Evolutionary conservation across 53 echinoderm and acorn worm species (phyloP).

Genomic region (Patiria pectinifera): DNA sequence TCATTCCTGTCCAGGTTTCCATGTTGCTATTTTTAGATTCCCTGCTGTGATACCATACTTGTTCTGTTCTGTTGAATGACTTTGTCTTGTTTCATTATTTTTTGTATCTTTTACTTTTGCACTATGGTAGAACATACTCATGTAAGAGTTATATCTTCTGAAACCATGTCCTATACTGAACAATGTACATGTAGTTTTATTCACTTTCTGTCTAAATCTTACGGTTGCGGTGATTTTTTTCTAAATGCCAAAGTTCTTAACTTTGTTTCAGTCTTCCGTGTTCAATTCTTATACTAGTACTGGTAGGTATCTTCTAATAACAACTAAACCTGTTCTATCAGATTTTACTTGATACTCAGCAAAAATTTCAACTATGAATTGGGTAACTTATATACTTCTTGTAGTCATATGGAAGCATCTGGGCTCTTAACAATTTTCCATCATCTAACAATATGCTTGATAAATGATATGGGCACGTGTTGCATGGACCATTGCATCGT

Average conservation of each 20-base stretch:
- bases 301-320: background rate
- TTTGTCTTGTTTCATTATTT: background rate
- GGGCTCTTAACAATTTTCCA: background rate
- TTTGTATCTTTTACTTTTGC: background rate
- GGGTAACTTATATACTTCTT: background rate
- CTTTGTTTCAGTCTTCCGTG: background rate
- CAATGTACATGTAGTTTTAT: background rate
- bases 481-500: slow-evolving; percentile 45
- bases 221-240: slow-evolving; percentile 21
- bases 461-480: slow-evolving; percentile 57
- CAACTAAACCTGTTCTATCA: background rate
- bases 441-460: slow-evolving; percentile 6
- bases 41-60: slow-evolving; percentile 21
- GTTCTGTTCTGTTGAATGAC: slow-evolving; percentile 7
- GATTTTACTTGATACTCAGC: background rate
- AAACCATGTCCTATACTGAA: background rate
- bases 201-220: background rate
- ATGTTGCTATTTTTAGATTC: slow-evolving; percentile 25
- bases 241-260: background rate
- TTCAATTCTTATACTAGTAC: background rate
- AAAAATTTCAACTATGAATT: background rate
- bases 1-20: slow-evolving; percentile 39
- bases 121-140: background rate
- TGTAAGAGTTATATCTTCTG: background rate
- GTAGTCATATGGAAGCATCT: background rate